Evolutionary conservation across 1,140 invertebrate species (phyloP), one percentile per base, ranked within the genome.

Genomic region (Aradophagus sp.): DNA sequence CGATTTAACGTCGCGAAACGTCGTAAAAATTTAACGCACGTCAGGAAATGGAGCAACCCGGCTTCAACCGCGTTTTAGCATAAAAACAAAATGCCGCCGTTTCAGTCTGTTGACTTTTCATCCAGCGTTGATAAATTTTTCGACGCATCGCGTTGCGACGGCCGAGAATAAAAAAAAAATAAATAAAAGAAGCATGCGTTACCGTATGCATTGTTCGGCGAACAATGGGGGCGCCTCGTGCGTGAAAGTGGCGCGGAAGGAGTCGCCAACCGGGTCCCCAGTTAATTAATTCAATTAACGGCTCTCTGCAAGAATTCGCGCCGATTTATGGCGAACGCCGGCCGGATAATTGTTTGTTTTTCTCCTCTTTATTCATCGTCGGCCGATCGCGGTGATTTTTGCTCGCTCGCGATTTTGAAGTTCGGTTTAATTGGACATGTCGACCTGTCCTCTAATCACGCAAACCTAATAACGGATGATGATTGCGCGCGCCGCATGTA

Each of bases 221-320:
- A 62, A 52, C 36, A 62, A 62, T 29, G 47, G 10, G 11, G 13
- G 14, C 31, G 19, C 11, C 16, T 50, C 20, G 12, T 27, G 47
- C 11, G 32, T 48, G 31, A 26, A 53, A 53, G 41, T 39, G 26
- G 4, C 32, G 11, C 34, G 50, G 44, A 68, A 65, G 65, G 29
- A 63, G 47, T 61, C 26, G 44, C 36, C 36, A 29, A 36, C 27
- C 53, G 48, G 45, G 44, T 26, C 45, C 41, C 48, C 19, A 45
- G 59, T 71, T 73, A 76, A 73, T 71, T 69, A 70, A 58, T 27
- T 66, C 26, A 50, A 63, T 69, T 71, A 62, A 26, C 44, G 42
- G 14, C 41, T 61, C 15, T 16, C 23, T 23, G 11, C 23, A 27
- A 31, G 48, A 48, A 62, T 55, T 48, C 50, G 56, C 23, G 8